Base-by-base conservation (phyloP, 2,888 invertebrate species). In the Drosophila affinis region DNA sequence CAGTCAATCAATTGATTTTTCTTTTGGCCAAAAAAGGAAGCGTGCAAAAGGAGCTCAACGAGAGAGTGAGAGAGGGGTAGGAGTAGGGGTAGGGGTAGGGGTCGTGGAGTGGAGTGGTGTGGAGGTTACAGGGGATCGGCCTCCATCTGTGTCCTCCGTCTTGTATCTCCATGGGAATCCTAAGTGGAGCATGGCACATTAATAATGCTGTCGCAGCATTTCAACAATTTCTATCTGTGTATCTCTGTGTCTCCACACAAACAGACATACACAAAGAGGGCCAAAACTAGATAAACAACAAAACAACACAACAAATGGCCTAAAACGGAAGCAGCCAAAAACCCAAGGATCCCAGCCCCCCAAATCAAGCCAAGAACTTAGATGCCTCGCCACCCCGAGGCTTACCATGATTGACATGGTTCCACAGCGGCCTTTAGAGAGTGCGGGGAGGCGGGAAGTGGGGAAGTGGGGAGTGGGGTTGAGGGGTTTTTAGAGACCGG, bases 1-100 rank as follows among this genome's bases (percentile, higher is more conserved):
- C 68, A 71, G 69, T 39, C 81, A 85, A 87, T 87, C 81, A 81
- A 87, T 85, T 85, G 87, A 87, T 87, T 85, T 87, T 86, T 77
- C 71, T 75, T 67, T 32, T 12, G 14, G 17, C 10, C 17, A 39
- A 32, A 46, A 58, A 12, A 57, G 1, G 14, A 18, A 34, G 12
- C 34, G 34, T 34, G 34, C 0, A 12, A 39, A 39, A 39, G 6
- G 6, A 39, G 39, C 39, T n/a, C 6, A n/a, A 7, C 1, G 39
- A 39, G 39, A 32, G 32, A n/a, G 3, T 2, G 39, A 39, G 39
- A 34, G 34, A 10, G 3, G 5, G 34, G 46, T 27, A 21, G 21
- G 21, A 3, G 21, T 21, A 45, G 47, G 52, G 29, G 18, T n/a
- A 49, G 44, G 3, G 9, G 14, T 6, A 6, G 39, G 14, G 6